Percentiles rank a stretch among this genome's conserved stretches.
phyloP scores from a whole-genome alignment of 2,797 vertebrate genomes.

The Labroides dimidiatus region DNA sequence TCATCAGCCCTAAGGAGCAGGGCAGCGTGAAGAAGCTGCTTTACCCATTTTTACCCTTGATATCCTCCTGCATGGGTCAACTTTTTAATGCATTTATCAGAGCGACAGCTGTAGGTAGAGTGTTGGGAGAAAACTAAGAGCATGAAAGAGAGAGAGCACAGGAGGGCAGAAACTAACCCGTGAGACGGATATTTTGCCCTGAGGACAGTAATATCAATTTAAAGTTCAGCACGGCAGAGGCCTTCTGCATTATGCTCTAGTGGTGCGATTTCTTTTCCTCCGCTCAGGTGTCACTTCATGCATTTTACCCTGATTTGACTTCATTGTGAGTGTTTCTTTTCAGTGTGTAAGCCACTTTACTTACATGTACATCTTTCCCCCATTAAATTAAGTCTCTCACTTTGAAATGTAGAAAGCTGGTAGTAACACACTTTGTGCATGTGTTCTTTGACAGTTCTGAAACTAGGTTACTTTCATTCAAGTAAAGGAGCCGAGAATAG shows the following conservation, averaged over 20 bases:
- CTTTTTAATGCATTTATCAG: constrained; percentile 34
- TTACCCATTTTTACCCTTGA: constrained; percentile 34
- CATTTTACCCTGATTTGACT: constrained; percentile 1
- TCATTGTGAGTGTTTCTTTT: constrained; percentile 11
- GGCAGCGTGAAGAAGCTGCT: constrained; percentile 34
- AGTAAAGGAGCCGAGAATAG: constrained; percentile 28
- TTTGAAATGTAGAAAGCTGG: constrained; percentile 8
- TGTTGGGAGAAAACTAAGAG: constrained; percentile 20
- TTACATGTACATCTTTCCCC: background rate
- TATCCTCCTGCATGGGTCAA: constrained; percentile 49
- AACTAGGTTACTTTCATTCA: background rate
- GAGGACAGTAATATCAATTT: constrained; percentile 65
- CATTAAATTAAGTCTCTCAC: constrained; percentile 19
- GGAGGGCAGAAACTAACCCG: constrained; percentile 26
- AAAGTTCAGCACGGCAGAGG: constrained; percentile 41
- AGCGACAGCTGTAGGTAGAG: constrained; percentile 41
- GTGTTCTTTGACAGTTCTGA: constrained; percentile 31
- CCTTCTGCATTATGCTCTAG: constrained; percentile 27
- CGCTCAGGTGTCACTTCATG: constrained; percentile 27
- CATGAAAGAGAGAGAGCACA: constrained; percentile 23
- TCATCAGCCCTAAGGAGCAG: constrained; percentile 62
- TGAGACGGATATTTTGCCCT: constrained; percentile 47
- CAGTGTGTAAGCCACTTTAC: background rate
- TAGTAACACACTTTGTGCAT: constrained; percentile 7
- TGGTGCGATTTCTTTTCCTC: constrained; percentile 4